Percentiles rank a stretch among this genome's conserved stretches.
Conservation (phyloP, 2,797 vertebrate species). For the Paedocypris micromegethes region DNA sequence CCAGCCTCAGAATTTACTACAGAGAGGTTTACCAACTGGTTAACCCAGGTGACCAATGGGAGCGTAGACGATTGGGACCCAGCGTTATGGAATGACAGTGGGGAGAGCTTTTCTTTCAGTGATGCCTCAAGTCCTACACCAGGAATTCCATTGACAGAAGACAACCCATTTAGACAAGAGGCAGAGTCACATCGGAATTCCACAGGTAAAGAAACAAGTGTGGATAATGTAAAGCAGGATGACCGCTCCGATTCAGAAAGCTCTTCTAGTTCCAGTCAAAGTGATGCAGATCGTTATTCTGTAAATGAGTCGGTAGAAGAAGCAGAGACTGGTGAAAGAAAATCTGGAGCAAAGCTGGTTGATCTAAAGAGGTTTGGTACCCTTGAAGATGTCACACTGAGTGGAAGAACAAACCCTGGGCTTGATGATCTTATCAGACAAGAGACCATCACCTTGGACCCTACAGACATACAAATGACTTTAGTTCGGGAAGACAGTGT, state of each 20-base stretch:
- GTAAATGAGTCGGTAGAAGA: slow-evolving; percentile 51
- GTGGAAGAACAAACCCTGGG: slow-evolving; percentile 1
- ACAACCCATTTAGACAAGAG: slow-evolving; percentile 7
- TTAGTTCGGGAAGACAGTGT: slow-evolving; percentile 36
- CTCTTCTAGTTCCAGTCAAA: slow-evolving; percentile 52
- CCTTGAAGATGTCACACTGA: slow-evolving; percentile 5
- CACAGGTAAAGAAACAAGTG: slow-evolving; percentile 33
- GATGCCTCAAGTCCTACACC: slow-evolving; percentile 51
- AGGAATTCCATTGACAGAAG: slow-evolving; percentile 1
- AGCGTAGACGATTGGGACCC: slow-evolving; percentile 42
- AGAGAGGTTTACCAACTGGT: slow-evolving; percentile 55
- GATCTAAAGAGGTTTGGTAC: slow-evolving; percentile 26
- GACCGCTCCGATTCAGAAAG: slow-evolving; percentile 23
- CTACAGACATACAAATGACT: slow-evolving; percentile 35
- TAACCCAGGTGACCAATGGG: slow-evolving; percentile 35
- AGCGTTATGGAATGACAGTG: slow-evolving; percentile 60
- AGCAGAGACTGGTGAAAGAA: slow-evolving; percentile 29
- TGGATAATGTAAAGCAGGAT: slow-evolving; percentile 27
- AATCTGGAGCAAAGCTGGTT: slow-evolving; percentile 2
- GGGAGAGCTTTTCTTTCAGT: slow-evolving; percentile 70
- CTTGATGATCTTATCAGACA: slow-evolving; percentile 29
- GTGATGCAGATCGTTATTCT: slow-evolving; percentile 54
- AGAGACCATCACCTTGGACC: slow-evolving; percentile 45
- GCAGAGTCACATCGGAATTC: slow-evolving; percentile 6
- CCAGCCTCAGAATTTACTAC: slow-evolving; percentile 40